A percentile compares a stretch with the other conserved stretches of the same genome.
Conservation (phyloP, 2,888 invertebrate genomes). For the Thymelicus acteon region DNA sequence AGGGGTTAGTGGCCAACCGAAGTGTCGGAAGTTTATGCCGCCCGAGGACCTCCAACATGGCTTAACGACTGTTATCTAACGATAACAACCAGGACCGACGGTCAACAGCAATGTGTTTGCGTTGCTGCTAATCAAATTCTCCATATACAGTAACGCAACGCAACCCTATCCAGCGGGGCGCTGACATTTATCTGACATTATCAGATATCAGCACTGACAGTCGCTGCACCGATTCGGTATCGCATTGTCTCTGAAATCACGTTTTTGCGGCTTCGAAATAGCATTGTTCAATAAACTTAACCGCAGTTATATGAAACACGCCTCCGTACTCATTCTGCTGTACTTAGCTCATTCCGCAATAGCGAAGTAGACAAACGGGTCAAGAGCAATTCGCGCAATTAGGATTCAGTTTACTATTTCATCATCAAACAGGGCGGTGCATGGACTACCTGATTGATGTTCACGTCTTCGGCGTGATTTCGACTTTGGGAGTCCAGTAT, state of each 20-base stretch:
- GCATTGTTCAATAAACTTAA: constrained; percentile 10
- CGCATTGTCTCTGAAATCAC: constrained; percentile 31
- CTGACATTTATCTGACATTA: constrained; percentile 33
- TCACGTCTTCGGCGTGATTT: no score
- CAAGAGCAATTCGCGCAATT: constrained; percentile 12
- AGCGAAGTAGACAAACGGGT: not conserved
- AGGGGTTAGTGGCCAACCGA: no score
- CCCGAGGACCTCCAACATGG: no score
- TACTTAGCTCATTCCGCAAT: constrained; percentile 4
- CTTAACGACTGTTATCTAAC: no score
- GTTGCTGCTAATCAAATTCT: no score
- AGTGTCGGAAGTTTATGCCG: no score
- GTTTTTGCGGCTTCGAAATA: constrained; percentile 22
- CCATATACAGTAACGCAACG: not conserved
- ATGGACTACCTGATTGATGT: not conserved
- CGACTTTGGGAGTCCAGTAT: no score
- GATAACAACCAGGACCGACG: no score
- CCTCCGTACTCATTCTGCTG: constrained; percentile 6
- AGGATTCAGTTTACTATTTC: constrained; percentile 3
- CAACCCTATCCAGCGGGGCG: not conserved
- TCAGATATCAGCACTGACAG: constrained; percentile 18
- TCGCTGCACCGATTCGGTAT: not conserved
- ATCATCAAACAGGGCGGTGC: not conserved
- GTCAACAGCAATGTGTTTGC: no score
- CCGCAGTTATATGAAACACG: constrained; percentile 14